Percentiles rank a stretch among this genome's conserved stretches.
These are phyloP conservation scores for Eurypyga helias DNA, from an alignment of 2,113 vertebrate species.

Conservation along the genomic window DNA sequence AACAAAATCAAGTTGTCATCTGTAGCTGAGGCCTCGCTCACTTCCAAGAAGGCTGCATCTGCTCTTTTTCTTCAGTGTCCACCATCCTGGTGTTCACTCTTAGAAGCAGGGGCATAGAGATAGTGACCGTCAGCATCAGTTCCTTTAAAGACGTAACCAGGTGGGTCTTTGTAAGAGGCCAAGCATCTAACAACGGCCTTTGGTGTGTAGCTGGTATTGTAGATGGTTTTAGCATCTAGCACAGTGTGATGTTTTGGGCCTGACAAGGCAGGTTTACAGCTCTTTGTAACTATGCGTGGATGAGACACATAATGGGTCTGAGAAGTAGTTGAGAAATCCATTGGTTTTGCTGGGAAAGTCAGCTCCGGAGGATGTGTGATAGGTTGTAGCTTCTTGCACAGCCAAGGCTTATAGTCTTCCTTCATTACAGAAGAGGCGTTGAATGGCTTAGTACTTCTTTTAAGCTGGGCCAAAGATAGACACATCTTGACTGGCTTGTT, in stretches of 20 bases:
- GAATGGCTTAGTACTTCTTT: not conserved
- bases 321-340: constrained; percentile 55
- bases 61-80: not conserved
- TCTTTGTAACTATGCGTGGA: not conserved
- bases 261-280: constrained; percentile 42
- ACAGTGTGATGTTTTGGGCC: not conserved
- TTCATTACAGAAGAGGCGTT: constrained; percentile 60
- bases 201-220: constrained; percentile 47
- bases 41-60: not conserved
- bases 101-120: constrained; percentile 33
- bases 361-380: not conserved
- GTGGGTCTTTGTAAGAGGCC: constrained; percentile 55
- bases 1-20: constrained; percentile 11
- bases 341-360: not conserved
- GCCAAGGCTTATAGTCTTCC: constrained; percentile 71
- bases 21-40: not conserved
- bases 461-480: not conserved
- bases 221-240: constrained; percentile 42
- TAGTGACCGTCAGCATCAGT: constrained; percentile 43
- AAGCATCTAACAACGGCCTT: constrained; percentile 38
- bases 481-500: constrained; percentile 23
- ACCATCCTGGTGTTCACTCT: not conserved
- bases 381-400: not conserved
- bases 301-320: constrained; percentile 59
- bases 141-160: constrained; percentile 41